These are phyloP conservation scores for Nestor notabilis DNA, from an alignment of 2,113 vertebrate species.

Conservation along the genomic window DNA sequence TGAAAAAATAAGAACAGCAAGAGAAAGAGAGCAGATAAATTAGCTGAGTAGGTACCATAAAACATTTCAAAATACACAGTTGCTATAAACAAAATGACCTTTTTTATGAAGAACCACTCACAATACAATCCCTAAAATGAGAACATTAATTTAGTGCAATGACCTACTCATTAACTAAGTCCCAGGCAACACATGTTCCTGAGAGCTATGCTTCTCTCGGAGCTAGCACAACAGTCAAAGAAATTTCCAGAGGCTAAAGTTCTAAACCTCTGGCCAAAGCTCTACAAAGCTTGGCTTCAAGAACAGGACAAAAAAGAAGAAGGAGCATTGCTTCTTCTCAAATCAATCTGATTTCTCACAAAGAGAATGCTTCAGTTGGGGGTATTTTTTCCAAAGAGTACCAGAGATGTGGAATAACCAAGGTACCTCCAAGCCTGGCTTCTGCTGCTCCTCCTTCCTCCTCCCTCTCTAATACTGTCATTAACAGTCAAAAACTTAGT, in stretches of 20 bases:
- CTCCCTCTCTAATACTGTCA: background rate
- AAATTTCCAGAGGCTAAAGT: background rate
- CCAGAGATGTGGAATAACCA: background rate
- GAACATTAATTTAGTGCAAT: fast-evolving
- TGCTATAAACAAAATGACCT: background rate
- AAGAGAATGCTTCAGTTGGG: background rate
- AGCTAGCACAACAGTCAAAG: background rate
- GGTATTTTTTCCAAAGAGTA: background rate
- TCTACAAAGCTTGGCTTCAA: fast-evolving
- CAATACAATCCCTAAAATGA: fast-evolving
- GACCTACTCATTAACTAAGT: fast-evolving
- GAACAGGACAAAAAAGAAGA: no score
- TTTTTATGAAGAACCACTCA: background rate
- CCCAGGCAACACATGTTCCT: fast-evolving
- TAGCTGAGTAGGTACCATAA: background rate
- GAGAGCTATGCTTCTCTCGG: background rate
- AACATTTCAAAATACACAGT: background rate
- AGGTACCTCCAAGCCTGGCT: background rate
- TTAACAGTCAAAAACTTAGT: background rate
- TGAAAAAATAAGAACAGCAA: conserved; percentile 46
- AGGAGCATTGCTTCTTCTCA: background rate
- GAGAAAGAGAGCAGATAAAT: conserved; percentile 68
- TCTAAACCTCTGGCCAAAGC: background rate
- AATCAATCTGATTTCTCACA: fast-evolving
- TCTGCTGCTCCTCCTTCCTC: background rate